Evolutionary conservation across 1,140 invertebrate genomes (phyloP), one percentile per base, ranked within the genome.

Genomic region (Lasioglossum albipes): DNA sequence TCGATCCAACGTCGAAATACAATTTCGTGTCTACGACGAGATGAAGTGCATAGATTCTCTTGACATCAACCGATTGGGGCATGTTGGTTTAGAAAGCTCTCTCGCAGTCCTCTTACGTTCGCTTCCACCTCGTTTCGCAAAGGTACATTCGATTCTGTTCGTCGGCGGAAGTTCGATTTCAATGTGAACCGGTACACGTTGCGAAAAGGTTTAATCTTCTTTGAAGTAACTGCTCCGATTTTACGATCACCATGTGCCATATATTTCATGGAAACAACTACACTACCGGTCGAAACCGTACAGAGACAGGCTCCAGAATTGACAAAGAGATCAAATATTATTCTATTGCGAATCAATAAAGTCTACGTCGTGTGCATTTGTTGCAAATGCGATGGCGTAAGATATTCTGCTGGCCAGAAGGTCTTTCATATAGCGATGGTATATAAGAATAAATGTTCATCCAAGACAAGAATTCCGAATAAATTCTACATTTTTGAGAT

Each of bases 1-100:
- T 85, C 75, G 72, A 84, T 73, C 68, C 42, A 67, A 82, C 75
- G 41, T 75, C 67, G 79, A 79, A 82, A 84, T 85, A 82, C 71
- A 73, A 73, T 85, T 85, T 64, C 75, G 78, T 20, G 59, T 78
- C 79, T 78, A 78, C 59, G 45, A 62, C 27, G 59, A 57, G 74
- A 84, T 54, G 70, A 70, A 76, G 52, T 22, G 20, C 64, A 68
- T 84, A 76, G 77, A 85, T 84, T 81, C 78, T 72, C 52, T 71
- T 62, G 42, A 69, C 70, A 70, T 81, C 73, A 72, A 85, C 75
- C 82, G 79, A 73, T 65, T 72, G 67, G 64, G 69, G 73, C 41
- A 81, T 36, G 59, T 68, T 65, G 69, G 49, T 74, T 59, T 59
- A 61, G 70, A 49, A 59, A 71, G 66, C n/a, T 42, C 62, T 75